Conservation (phyloP, 1,140 invertebrate species). For the Papilio xuthus region DNA sequence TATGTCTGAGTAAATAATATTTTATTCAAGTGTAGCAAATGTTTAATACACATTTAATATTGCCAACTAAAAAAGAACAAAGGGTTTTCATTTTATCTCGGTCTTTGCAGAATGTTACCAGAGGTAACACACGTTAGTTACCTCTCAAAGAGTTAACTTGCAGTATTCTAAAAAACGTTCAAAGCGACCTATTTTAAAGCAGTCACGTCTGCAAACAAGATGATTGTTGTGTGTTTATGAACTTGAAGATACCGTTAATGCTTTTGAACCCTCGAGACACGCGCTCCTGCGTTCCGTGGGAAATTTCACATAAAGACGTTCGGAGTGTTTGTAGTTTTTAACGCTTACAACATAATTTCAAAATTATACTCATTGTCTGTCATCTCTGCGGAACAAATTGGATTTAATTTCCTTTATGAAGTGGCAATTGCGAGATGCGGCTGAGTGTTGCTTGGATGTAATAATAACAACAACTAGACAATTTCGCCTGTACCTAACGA, state of each 20-base stretch:
- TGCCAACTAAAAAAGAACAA: neutral
- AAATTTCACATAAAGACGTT: constrained; percentile 56
- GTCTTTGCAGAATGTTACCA: too few species aligned
- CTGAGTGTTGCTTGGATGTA: neutral
- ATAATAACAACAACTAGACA: too few species aligned
- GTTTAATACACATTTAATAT: neutral
- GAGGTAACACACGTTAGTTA: neutral
- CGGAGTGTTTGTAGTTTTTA: constrained; percentile 42
- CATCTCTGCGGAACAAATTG: constrained; percentile 48
- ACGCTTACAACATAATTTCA: constrained; percentile 49
- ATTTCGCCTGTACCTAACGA: too few species aligned
- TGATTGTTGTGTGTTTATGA: neutral
- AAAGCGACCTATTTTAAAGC: neutral
- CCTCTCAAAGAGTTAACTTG: neutral
- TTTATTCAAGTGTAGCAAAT: neutral
- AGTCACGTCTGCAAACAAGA: neutral
- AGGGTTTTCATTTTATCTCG: neutral
- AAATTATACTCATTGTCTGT: constrained; percentile 51
- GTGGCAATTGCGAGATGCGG: constrained; percentile 34
- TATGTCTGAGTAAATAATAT: neutral
- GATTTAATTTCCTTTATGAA: constrained; percentile 48
- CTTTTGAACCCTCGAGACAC: constrained; percentile 42
- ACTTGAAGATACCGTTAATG: constrained; percentile 46
- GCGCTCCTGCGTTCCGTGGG: constrained; percentile 50
- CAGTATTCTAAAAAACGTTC: neutral